phyloP scores from a whole-genome alignment of 2,888 invertebrate species.

The Blera fallax region DNA sequence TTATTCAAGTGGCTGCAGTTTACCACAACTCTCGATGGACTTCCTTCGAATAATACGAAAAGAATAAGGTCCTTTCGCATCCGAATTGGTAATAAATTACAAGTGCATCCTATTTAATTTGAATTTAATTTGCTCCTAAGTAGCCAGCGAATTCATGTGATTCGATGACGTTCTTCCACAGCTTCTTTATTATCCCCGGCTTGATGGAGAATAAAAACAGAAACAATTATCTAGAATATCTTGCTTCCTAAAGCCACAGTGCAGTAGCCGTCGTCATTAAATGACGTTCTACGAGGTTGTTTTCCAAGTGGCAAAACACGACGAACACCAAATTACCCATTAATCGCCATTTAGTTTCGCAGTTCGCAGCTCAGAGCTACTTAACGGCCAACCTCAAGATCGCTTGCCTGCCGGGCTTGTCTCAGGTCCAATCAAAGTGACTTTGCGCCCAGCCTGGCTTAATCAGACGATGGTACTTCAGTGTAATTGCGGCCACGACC shows the following conservation, averaged over 20 bases:
- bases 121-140: slow-evolving; percentile 4
- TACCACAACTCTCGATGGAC: no score
- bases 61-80: not conserved
- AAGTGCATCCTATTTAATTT: not conserved
- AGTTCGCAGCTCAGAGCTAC: slow-evolving; percentile 65
- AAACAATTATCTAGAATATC: slow-evolving; percentile 27
- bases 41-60: not conserved
- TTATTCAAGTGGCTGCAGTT: no score
- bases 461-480: slow-evolving; percentile 47
- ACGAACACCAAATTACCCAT: slow-evolving; percentile 70
- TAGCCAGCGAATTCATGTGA: not conserved
- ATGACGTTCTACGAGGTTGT: slow-evolving; percentile 57
- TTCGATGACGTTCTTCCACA: not conserved
- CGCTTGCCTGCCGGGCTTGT: slow-evolving; percentile 29
- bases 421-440: slow-evolving; percentile 59
- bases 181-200: slow-evolving; percentile 2
- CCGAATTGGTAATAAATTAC: not conserved
- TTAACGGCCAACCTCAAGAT: slow-evolving; percentile 52
- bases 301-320: slow-evolving; percentile 67
- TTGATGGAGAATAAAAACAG: not conserved
- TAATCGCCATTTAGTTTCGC: slow-evolving; percentile 69
- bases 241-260: not conserved
- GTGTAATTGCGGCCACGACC: slow-evolving; percentile 70
- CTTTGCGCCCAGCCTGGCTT: slow-evolving; percentile 28
- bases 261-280: slow-evolving; percentile 60